These are phyloP conservation scores for Myrmophylax atrothorax DNA, from an alignment of 2,113 vertebrate species.

Conservation along the genomic window DNA sequence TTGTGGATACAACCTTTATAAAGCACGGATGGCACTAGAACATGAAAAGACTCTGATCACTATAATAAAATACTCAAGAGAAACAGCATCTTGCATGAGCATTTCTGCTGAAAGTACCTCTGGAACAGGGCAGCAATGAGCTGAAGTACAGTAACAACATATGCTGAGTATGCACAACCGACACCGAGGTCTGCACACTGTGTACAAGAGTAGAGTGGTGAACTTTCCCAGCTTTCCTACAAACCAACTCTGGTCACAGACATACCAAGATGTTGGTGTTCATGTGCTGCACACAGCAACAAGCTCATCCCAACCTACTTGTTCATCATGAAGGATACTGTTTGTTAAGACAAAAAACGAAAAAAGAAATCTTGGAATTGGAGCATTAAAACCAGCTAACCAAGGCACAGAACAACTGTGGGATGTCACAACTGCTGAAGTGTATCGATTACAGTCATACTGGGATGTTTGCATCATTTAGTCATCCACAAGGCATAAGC, in stretches of 20 bases:
- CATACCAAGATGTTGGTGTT: neutral
- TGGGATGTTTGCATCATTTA: neutral
- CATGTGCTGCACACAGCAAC: neutral
- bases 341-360: neutral
- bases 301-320: neutral
- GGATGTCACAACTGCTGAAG: neutral
- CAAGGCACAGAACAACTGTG: neutral
- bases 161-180: fast-evolving
- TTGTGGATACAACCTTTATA: neutral
- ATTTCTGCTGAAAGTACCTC: neutral
- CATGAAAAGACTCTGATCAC: neutral
- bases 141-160: neutral
- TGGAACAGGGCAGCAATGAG: neutral
- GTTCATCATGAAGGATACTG: neutral
- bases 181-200: neutral
- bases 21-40: neutral
- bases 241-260: neutral
- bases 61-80: neutral
- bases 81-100: neutral
- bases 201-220: fast-evolving
- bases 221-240: neutral
- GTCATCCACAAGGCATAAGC: neutral
- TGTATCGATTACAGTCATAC: neutral
- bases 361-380: neutral
- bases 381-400: neutral